phyloP scores from a whole-genome alignment of 2,888 invertebrate genomes.

The Acanthosepion esculentum region DNA sequence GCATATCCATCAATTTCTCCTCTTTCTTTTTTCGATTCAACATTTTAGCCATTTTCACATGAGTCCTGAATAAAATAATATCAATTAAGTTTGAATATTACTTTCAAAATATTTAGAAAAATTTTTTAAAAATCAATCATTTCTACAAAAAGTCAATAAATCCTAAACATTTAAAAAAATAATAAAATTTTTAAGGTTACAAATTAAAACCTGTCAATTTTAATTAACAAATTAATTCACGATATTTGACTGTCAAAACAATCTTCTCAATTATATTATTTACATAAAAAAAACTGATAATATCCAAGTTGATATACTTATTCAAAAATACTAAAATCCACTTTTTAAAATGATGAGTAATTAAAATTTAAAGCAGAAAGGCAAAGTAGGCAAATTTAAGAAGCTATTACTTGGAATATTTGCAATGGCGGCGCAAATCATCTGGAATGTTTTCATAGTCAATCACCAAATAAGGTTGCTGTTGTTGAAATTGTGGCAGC shows the following conservation, averaged over 20 bases:
- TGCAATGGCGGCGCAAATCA: slow-evolving; percentile 5
- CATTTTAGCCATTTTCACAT: slow-evolving; percentile 57
- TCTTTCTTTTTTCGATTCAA: slow-evolving; percentile 60
- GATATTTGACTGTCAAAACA: neutral
- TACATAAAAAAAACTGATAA: too few relatives aligned
- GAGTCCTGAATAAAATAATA: slow-evolving; percentile 44
- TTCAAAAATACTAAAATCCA: too few relatives aligned
- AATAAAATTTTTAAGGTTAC: neutral
- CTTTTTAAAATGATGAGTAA: too few relatives aligned
- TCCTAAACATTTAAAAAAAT: neutral
- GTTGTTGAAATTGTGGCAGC: neutral
- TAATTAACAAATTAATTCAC: neutral
- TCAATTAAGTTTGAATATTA: neutral
- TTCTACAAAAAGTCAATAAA: neutral
- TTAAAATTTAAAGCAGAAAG: too few relatives aligned
- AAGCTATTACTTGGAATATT: slow-evolving; percentile 11
- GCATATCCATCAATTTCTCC: slow-evolving; percentile 63
- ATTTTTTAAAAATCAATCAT: neutral
- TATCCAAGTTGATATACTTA: too few relatives aligned
- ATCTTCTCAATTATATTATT: neutral
- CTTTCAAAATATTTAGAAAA: neutral
- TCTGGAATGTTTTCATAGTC: slow-evolving; percentile 47
- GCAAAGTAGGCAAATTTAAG: too few relatives aligned
- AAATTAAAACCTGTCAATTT: neutral
- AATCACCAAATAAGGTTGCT: too few relatives aligned